Conservation (phyloP, 2,797 vertebrate species). For the Varecia variegata region DNA sequence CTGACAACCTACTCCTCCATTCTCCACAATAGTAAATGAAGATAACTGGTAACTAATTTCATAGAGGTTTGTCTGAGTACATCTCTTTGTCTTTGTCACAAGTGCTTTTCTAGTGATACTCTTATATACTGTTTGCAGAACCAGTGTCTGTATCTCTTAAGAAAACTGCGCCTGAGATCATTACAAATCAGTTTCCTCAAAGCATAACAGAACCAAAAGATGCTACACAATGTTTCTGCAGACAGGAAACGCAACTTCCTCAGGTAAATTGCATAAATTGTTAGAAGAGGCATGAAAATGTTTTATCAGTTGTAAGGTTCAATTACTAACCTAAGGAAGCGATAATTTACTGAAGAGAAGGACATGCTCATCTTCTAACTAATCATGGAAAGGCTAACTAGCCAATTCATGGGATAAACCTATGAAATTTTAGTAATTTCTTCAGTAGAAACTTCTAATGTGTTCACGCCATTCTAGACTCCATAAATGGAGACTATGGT, state of each 20-base stretch:
- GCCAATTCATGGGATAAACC: neutral
- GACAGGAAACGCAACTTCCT: slow-evolving; percentile 77
- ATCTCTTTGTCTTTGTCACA: neutral
- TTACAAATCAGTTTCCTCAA: slow-evolving; percentile 76
- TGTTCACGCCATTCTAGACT: neutral
- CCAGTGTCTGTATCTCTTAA: slow-evolving; percentile 75
- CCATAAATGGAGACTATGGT: neutral
- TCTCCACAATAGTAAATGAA: slow-evolving; percentile 18
- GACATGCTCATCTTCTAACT: neutral
- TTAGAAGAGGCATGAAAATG: slow-evolving; percentile 32
- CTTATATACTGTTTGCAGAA: slow-evolving; percentile 69
- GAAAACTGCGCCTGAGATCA: slow-evolving; percentile 78
- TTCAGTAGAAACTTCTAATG: slow-evolving; percentile 9
- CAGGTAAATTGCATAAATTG: slow-evolving; percentile 80
- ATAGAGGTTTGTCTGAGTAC: neutral
- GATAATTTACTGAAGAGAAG: neutral
- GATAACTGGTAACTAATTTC: neutral
- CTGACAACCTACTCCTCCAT: neutral
- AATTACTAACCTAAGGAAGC: neutral
- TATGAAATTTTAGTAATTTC: neutral
- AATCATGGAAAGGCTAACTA: neutral
- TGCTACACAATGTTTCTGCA: slow-evolving; percentile 78
- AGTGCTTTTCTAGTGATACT: neutral
- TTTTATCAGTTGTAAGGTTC: neutral
- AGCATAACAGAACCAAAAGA: slow-evolving; percentile 75